Evolutionary conservation across 2,888 invertebrate species (phyloP).

Genomic region (Trichacis sp.): DNA sequence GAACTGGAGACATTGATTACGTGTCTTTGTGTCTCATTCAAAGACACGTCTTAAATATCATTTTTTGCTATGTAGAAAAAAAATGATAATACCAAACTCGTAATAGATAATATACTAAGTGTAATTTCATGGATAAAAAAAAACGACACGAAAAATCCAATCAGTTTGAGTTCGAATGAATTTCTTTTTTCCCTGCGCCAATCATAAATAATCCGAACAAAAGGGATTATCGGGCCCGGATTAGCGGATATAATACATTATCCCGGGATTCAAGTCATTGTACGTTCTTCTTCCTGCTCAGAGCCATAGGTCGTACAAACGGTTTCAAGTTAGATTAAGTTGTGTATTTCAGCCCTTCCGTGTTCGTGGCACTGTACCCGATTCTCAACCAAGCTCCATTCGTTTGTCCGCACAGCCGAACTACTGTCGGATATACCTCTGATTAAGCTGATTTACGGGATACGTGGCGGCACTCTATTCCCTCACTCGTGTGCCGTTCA

Average conservation of each 20-base stretch:
- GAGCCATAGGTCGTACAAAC: constrained; percentile 30
- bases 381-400: constrained; percentile 41
- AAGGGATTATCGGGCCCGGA: neutral
- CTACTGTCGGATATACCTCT: constrained; percentile 53
- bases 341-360: constrained; percentile 42
- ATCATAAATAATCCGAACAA: neutral
- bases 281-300: constrained; percentile 9
- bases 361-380: constrained; percentile 29
- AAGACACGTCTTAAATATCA: too few species aligned
- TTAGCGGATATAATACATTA: constrained; percentile 1
- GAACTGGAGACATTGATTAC: too few species aligned
- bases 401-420: constrained; percentile 46
- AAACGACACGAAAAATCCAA: too few species aligned
- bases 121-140: too few species aligned
- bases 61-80: too few species aligned
- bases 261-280: neutral
- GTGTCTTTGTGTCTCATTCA: too few species aligned
- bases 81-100: too few species aligned
- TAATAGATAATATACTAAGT: too few species aligned
- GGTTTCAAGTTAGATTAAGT: constrained; percentile 56
- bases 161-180: too few species aligned
- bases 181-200: too few species aligned
- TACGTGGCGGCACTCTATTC: constrained; percentile 37
- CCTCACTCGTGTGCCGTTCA: constrained; percentile 34
- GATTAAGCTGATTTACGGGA: constrained; percentile 54